phyloP scores from a whole-genome alignment of 2,888 invertebrate species.

The Lutraria lutraria region DNA sequence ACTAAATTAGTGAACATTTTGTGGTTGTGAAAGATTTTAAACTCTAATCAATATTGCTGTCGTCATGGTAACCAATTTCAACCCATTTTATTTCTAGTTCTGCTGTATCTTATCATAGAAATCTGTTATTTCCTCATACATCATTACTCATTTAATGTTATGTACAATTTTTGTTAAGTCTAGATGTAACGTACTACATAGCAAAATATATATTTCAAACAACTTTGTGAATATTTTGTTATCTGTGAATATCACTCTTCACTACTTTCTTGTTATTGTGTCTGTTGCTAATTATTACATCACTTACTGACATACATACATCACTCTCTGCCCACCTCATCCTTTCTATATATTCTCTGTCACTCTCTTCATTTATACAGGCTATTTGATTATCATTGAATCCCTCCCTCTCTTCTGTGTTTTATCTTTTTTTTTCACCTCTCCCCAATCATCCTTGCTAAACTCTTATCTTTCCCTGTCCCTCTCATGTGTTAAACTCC shows the following conservation, averaged over 20 bases:
- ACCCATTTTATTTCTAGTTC: neutral
- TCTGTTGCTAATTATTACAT: neutral
- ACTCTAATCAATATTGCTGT: neutral
- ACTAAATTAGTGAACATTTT: too few species aligned
- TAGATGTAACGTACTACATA: constrained; percentile 45
- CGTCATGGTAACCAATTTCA: neutral
- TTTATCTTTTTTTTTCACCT: too few species aligned
- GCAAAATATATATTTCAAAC: constrained; percentile 49
- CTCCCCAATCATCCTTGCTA: too few species aligned
- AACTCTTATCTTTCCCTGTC: too few species aligned
- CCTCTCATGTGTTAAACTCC: too few species aligned
- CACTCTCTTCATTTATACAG: too few species aligned
- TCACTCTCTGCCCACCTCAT: too few species aligned
- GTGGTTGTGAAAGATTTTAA: too few species aligned
- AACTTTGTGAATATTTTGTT: neutral
- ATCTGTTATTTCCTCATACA: neutral
- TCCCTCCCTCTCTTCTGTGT: too few species aligned
- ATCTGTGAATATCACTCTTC: neutral
- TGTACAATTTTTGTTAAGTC: constrained; percentile 45
- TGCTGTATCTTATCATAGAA: neutral
- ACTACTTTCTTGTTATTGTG: neutral
- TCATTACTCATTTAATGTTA: constrained; percentile 37
- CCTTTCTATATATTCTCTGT: too few species aligned
- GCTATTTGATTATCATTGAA: too few species aligned
- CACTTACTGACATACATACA: neutral